phyloP scores from a whole-genome alignment of 1,140 invertebrate genomes.

The Colletes gigas region DNA sequence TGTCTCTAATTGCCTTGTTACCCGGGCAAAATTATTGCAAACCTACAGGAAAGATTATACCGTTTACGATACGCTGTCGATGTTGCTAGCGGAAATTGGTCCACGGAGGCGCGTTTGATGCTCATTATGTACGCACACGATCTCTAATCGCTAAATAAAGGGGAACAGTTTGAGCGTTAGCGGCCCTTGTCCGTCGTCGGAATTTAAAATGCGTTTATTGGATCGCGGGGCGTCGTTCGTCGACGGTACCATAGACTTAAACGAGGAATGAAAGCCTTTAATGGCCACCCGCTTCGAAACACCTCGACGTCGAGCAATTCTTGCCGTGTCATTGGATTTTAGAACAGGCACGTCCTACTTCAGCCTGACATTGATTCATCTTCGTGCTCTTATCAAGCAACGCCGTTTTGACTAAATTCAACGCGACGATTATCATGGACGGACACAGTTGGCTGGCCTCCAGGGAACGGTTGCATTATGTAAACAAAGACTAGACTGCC shows the following conservation, averaged over 20 bases:
- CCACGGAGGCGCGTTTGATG: too few relatives aligned
- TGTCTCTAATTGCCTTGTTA: conserved; percentile 13
- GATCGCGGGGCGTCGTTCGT: neutral
- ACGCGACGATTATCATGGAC: conserved; percentile 58
- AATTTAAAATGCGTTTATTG: neutral
- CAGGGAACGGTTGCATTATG: conserved; percentile 56
- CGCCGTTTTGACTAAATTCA: conserved; percentile 58
- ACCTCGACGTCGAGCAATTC: neutral
- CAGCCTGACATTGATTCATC: conserved; percentile 50
- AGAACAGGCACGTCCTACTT: conserved; percentile 21
- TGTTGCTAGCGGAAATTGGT: too few relatives aligned
- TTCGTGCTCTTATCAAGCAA: conserved; percentile 48
- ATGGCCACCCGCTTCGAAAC: neutral
- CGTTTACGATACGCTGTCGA: too few relatives aligned
- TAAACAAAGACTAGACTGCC: conserved; percentile 57
- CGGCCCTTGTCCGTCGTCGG: neutral
- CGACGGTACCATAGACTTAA: neutral
- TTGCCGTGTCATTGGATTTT: conserved; percentile 19
- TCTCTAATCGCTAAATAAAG: too few relatives aligned
- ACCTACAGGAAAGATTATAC: too few relatives aligned
- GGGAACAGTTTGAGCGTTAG: neutral
- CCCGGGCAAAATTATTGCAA: neutral
- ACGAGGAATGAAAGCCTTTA: conserved; percentile 13
- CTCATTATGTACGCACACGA: too few relatives aligned
- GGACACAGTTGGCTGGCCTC: conserved; percentile 59